phyloP scores from a whole-genome alignment of 1,140 invertebrate genomes.

The Acromyrmex heyeri region DNA sequence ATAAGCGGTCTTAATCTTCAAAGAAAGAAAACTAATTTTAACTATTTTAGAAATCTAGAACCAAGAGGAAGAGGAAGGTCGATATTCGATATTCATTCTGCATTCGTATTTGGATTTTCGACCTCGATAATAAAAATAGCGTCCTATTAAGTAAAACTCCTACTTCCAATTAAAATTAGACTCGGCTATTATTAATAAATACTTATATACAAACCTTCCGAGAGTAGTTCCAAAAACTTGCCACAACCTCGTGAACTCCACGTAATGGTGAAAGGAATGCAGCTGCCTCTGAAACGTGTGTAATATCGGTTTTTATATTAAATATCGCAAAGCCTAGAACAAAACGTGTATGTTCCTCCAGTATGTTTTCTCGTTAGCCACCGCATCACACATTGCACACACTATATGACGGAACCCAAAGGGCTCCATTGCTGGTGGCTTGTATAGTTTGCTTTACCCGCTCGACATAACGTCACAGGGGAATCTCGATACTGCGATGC shows the following conservation, averaged over 20 bases:
- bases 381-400: not conserved
- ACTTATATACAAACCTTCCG: slow-evolving; percentile 88
- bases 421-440: not conserved
- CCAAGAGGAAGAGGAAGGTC: not conserved
- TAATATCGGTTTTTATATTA: slow-evolving; percentile 37
- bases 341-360: not conserved
- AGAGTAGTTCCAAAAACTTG: slow-evolving; percentile 89
- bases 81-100: not conserved
- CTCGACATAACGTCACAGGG: not conserved
- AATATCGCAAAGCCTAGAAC: slow-evolving; percentile 9
- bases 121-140: slow-evolving; percentile 1
- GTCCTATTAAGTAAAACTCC: not conserved
- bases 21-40: not conserved
- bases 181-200: not conserved
- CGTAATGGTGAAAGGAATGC: slow-evolving; percentile 92
- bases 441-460: slow-evolving; percentile 11
- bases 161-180: slow-evolving; percentile 4
- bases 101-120: not conserved
- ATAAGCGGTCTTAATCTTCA: not conserved
- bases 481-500: slow-evolving; percentile 14
- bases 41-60: not conserved
- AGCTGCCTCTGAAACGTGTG: slow-evolving; percentile 88
- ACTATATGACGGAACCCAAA: not conserved
- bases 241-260: slow-evolving; percentile 93
- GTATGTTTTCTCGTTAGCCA: slow-evolving; percentile 18